These are phyloP conservation scores for Gadus chalcogrammus DNA, from an alignment of 2,113 vertebrate species.

Conservation along the genomic window DNA sequence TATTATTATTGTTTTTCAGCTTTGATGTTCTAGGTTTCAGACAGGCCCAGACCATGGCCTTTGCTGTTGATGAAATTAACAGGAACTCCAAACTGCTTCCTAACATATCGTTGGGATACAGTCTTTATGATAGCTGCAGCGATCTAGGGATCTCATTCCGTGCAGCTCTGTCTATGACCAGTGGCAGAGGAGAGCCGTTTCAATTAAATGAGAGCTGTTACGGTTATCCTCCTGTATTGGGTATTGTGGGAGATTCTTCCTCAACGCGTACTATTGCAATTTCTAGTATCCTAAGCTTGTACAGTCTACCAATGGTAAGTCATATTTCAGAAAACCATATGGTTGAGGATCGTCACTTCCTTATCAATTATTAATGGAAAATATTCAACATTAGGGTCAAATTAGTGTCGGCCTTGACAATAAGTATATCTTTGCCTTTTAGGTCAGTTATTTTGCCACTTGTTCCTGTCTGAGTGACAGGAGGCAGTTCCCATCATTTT, in stretches of 20 bases:
- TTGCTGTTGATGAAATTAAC: conserved; percentile 67
- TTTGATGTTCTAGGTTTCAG: conserved; percentile 54
- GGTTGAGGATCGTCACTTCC: not conserved
- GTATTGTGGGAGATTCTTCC: conserved; percentile 61
- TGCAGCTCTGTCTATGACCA: conserved; percentile 48
- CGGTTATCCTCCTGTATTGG: conserved; percentile 52
- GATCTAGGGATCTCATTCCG: conserved; percentile 51
- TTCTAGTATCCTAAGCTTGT: conserved; percentile 59
- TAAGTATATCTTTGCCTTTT: conserved; percentile 2
- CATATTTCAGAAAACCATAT: not conserved
- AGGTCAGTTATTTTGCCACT: conserved; percentile 61
- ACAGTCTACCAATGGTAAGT: conserved; percentile 60
- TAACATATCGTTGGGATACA: conserved; percentile 59
- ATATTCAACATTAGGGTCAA: not conserved
- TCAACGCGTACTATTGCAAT: conserved; percentile 62
- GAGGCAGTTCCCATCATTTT: conserved; percentile 49
- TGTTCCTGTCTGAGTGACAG: conserved; percentile 55
- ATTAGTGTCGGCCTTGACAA: not conserved
- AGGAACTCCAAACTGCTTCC: conserved; percentile 50
- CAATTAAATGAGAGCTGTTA: conserved; percentile 34
- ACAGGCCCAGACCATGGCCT: conserved; percentile 60
- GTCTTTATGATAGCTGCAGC: conserved; percentile 61
- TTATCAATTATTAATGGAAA: not conserved
- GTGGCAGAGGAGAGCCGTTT: conserved; percentile 42
- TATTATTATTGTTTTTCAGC: conserved; percentile 16